Percentiles rank a stretch among this genome's conserved stretches.
Conservation (phyloP, 1,140 invertebrate genomes). For the Drosophila tropicalis region DNA sequence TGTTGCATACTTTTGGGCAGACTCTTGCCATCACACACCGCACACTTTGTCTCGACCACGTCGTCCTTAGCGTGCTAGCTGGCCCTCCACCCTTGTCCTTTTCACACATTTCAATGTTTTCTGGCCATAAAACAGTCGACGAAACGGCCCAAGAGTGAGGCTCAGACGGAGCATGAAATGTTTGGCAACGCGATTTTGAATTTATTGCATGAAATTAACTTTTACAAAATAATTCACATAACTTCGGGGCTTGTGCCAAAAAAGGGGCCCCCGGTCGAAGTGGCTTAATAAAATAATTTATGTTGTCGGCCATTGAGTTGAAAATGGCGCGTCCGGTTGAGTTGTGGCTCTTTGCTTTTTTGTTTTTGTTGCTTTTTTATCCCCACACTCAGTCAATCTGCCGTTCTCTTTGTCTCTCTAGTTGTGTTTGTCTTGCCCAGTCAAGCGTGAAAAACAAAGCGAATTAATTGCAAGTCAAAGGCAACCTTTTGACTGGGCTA, state of each 20-base stretch:
- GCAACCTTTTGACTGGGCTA: constrained; percentile 70
- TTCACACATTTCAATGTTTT: constrained; percentile 25
- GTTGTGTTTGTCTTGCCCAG: constrained; percentile 35
- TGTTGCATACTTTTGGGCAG: constrained; percentile 69
- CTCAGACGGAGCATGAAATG: constrained; percentile 46
- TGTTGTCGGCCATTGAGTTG: constrained; percentile 59
- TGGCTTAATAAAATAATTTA: constrained; percentile 82
- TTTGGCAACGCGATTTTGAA: constrained; percentile 72
- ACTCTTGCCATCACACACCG: constrained; percentile 9
- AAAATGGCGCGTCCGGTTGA: constrained; percentile 28
- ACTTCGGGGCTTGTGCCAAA: constrained; percentile 56
- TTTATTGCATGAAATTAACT: constrained; percentile 81
- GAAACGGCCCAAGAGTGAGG: not conserved
- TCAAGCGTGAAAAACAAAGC: constrained; percentile 77
- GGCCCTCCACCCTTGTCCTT: not conserved
- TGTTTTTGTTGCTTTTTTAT: not conserved
- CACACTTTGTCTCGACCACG: not conserved
- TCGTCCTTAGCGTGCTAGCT: not conserved
- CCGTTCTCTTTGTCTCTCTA: not conserved
- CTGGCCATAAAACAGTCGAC: constrained; percentile 41
- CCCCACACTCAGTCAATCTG: not conserved
- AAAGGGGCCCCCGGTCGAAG: constrained; percentile 52
- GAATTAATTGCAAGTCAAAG: constrained; percentile 82
- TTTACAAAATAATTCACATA: constrained; percentile 81
- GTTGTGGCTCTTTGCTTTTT: not conserved